Base-by-base conservation (phyloP, 2,113 vertebrate genomes). In the Phalacrocorax carbo region DNA sequence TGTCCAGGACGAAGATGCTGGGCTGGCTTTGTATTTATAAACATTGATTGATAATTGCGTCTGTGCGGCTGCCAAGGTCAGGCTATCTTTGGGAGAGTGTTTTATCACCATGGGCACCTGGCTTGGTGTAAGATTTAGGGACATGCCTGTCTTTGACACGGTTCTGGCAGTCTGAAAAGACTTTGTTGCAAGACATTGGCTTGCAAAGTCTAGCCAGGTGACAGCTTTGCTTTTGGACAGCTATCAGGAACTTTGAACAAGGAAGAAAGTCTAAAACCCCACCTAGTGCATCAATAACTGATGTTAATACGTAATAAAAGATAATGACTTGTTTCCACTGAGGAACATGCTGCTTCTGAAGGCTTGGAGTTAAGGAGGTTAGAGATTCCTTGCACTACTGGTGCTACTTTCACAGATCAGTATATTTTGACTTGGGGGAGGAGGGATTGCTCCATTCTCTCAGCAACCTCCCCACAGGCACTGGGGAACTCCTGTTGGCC, bases 1-100 rank as follows among this genome's bases (percentile, higher is more conserved):
- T 42, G 49, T 58, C 69, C 20, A 10, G 7, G 13, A 58, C 3
- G 62, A 91, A 77, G 76, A 55, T 0, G 0, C 40, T 86, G 82
- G 60, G 36, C 60, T 86, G 61, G 29, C 52, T 91, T 97, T 91
- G 55, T 86, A 69, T 58, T 85, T 62, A 49, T 40, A 54, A 91
- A 88, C 51, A 71, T 91, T 95, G 94, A 97, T 71, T 95, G 97
- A 97, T 94, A 96, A 94, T 76, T 72, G 91, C 95, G 96, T 90
- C 94, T 97, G 95, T 80, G 76, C 0, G 2, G 26, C 58, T 94
- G 70, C 58, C 79, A 91, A 97, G 94, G 89, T 97, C 93, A 97
- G 80, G 13, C 85, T 95, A 88, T 65, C 94, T 97, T 97, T 95
- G 78, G 55, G 71, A 95, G 85, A 88, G 70, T 77, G 57, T 96